Evolutionary conservation across 2,888 invertebrate species (phyloP), one percentile per base, ranked within the genome.

Genomic region (Smittia sp.): DNA sequence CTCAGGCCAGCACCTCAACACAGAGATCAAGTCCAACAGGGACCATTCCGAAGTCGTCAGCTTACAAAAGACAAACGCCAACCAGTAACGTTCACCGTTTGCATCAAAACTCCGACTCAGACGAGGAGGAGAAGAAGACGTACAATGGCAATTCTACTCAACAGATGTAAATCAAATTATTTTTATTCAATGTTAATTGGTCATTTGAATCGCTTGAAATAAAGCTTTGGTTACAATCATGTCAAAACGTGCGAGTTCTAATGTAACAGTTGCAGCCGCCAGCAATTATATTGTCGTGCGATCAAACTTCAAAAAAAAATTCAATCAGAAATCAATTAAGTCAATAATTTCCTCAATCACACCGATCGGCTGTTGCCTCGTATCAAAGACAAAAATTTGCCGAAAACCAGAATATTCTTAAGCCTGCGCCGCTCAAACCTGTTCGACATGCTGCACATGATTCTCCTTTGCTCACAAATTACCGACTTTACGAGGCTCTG

Each of bases 101-200:
- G 32, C 73, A 73, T 27, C 25, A 73, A 32, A 27, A 73, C 18
- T 32, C 38, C 38, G 73, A 73, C 6, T 46, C 65, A 18, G 73
- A 73, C n/a, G 32, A 54, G 1, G 73, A 73, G 11, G 73, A 73
- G 4, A 41, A 24, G 41, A 73, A 73, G 27, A 73, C 73, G 1
- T 73, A 46, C n/a, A 73, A 73, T 20, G 73, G 73, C 13, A 73
- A 73, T 52, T 65, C 65, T 15, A 73, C 73, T n/a, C 65, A 73
- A 15, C 73, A 73, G n/a, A 46, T 73, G 73, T 73, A 73, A 73
- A 25, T n/a, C n/a, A n/a, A n/a, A n/a, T n/a, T 69, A n/a, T 32
- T 32, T 32, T 9, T 32, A 32, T 32, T 32, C 3, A 32, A 32
- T 46, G 15, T 32, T 32, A 32, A 6, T 32, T 32, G 9, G 9